A percentile compares a stretch with the other conserved stretches of the same genome.
Evolutionary conservation across 2,888 invertebrate species (phyloP).

Genomic region (Nymphalis c-album): DNA sequence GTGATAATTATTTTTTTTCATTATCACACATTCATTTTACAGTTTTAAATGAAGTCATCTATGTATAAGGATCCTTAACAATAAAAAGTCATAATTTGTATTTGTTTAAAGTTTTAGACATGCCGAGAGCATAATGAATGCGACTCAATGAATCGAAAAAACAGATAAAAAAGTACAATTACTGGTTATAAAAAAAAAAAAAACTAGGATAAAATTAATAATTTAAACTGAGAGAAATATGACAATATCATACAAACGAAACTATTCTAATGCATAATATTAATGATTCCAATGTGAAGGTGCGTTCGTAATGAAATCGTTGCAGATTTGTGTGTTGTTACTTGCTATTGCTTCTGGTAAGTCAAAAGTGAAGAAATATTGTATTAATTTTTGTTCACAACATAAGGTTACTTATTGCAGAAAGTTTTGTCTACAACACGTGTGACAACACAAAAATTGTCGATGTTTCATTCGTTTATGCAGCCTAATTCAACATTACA

Average conservation of each 20-base stretch:
- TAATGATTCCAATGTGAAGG: conserved; percentile 48
- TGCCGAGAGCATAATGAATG: background rate
- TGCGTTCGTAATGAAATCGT: too few relatives aligned
- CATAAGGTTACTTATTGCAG: too few relatives aligned
- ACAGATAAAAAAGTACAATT: conserved; percentile 23
- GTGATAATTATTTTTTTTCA: conserved; percentile 46
- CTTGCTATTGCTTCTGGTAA: too few relatives aligned
- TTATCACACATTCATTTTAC: too few relatives aligned
- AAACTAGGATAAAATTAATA: conserved; percentile 8
- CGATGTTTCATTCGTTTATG: too few relatives aligned
- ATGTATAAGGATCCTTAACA: too few relatives aligned
- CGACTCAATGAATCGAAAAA: background rate
- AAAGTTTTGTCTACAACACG: too few relatives aligned
- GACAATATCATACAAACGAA: conserved; percentile 39
- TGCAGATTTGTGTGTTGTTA: too few relatives aligned
- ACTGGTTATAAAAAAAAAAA: conserved; percentile 3
- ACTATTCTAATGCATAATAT: conserved; percentile 33
- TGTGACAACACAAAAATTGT: too few relatives aligned
- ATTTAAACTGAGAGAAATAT: conserved; percentile 30
- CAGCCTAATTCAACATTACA: conserved; percentile 49
- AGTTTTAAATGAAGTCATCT: too few relatives aligned
- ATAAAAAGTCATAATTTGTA: background rate
- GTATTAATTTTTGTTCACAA: too few relatives aligned
- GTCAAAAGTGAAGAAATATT: too few relatives aligned
- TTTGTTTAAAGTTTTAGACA: conserved; percentile 9